Evolutionary conservation across 2,797 vertebrate genomes (phyloP).

Genomic region (Tolypeutes matacus): DNA sequence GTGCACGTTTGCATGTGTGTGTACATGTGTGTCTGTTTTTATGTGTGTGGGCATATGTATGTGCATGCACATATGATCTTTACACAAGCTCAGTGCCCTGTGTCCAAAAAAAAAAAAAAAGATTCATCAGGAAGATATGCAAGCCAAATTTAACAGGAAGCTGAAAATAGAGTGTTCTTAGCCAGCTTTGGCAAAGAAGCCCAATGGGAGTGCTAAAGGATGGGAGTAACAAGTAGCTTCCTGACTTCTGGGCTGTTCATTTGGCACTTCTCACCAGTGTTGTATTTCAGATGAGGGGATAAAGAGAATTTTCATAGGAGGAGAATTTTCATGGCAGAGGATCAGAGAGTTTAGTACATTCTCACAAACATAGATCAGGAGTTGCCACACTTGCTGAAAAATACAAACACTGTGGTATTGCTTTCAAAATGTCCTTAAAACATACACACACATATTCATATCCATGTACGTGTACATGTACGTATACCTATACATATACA

Average conservation of each 20-base stretch:
- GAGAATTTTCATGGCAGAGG: slow-evolving; percentile 60
- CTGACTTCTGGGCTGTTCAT: slow-evolving; percentile 61
- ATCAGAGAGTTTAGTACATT: slow-evolving; percentile 70
- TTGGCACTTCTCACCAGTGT: slow-evolving; percentile 54
- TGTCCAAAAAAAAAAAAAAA: slow-evolving; percentile 16
- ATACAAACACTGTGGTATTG: slow-evolving; percentile 56
- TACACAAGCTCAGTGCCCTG: neutral
- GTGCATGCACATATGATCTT: neutral
- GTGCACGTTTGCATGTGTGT: accelerated
- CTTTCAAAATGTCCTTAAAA: slow-evolving; percentile 68
- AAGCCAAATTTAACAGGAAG: slow-evolving; percentile 47
- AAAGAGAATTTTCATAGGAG: slow-evolving; percentile 53
- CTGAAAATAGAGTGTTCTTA: neutral
- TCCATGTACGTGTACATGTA: neutral
- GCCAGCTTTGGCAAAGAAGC: slow-evolving; percentile 20
- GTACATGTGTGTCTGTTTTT: neutral
- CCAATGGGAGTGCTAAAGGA: neutral
- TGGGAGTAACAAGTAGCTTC: slow-evolving; percentile 36
- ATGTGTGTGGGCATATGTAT: neutral
- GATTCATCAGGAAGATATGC: slow-evolving; percentile 35
- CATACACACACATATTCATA: neutral
- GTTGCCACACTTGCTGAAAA: slow-evolving; percentile 65
- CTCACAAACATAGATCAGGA: slow-evolving; percentile 75
- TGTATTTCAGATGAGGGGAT: slow-evolving; percentile 65
- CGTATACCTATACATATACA: neutral